Evolutionary conservation across 2,797 vertebrate genomes (phyloP), one percentile per base, ranked within the genome.

Genomic region (Scyliorhinus canicula): DNA sequence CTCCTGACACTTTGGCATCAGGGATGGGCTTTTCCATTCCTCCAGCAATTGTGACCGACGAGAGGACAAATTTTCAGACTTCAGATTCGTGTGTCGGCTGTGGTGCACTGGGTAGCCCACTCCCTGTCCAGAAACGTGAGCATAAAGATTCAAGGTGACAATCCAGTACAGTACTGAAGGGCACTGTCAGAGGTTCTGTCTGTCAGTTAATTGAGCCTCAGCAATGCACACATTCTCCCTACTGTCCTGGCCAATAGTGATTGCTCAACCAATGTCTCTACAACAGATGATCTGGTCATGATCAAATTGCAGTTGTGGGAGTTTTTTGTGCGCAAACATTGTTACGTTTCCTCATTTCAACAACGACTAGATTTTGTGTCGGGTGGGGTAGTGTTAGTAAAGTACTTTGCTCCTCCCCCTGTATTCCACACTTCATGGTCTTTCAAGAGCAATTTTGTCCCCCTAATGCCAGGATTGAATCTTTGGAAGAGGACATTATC

Each of bases 401-500:
- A 0, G 4, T 26, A 1, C 44, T 82, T 26, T 82, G 79, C 40
- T 21, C 0, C 77, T 35, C 35, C 35, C 35, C 2, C 35, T 35
- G 31, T 35, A 14, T n/a, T 4, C 67, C 26, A 50, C 50, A 86
- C 52, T 88, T 57, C 12, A 28, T 3, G 1, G 40, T 1, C 21
- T 7, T 91, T 91, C 40, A 21, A 91, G 88, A n/a, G 21, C 21
- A 4, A 14, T 65, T 14, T 24, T 44, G 26, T 28, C 60, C 24
- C 31, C 14, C 19, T 21, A 26, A 44, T 14, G 95, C 47, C 69
- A 98, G 98, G 95, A 96, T 98, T 96, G 96, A 97, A 90, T 97
- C 96, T 95, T 97, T 98, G 96, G 98, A 98, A 96, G 98, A 98
- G 97, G 97, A 98, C 96, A 97, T 98, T 95, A 98, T 98, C 96